Evolutionary conservation across 2,888 invertebrate species (phyloP).

Genomic region (Leucophora obtusa): DNA sequence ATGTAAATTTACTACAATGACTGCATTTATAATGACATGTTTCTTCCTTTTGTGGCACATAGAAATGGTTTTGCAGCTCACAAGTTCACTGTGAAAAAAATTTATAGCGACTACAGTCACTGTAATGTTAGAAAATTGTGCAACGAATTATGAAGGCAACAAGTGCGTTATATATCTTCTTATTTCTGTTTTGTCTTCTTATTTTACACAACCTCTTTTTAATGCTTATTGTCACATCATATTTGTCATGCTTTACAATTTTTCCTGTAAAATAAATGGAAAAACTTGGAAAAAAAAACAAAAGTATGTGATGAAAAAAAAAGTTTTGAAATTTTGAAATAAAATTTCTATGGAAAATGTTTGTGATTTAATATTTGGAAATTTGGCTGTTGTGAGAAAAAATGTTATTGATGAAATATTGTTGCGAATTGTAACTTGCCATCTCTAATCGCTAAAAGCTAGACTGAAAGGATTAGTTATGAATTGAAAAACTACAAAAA

Average conservation of each 20-base stretch:
- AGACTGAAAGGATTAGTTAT: too few relatives aligned
- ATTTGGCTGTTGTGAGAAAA: too few relatives aligned
- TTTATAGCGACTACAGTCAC: background rate
- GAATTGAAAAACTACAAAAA: too few relatives aligned
- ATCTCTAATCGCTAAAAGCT: too few relatives aligned
- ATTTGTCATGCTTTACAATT: conserved; percentile 55
- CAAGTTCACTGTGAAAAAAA: conserved; percentile 11
- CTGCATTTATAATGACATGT: conserved; percentile 54
- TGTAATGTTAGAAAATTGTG: conserved; percentile 37
- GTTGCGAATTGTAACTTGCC: too few relatives aligned
- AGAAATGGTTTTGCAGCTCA: background rate
- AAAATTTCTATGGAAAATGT: too few relatives aligned
- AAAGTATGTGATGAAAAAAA: conserved; percentile 35
- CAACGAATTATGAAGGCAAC: conserved; percentile 51
- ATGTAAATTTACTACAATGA: conserved; percentile 57
- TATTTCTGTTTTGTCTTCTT: background rate
- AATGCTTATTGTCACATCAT: conserved; percentile 56
- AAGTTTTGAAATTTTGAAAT: too few relatives aligned
- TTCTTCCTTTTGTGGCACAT: conserved; percentile 35
- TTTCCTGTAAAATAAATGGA: background rate
- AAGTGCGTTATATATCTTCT: conserved; percentile 48
- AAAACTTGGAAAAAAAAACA: background rate
- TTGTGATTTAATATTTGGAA: too few relatives aligned
- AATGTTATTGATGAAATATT: too few relatives aligned
- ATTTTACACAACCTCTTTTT: conserved; percentile 14